Conservation (phyloP, 2,113 vertebrate genomes). For the Tylochromis polylepis region DNA sequence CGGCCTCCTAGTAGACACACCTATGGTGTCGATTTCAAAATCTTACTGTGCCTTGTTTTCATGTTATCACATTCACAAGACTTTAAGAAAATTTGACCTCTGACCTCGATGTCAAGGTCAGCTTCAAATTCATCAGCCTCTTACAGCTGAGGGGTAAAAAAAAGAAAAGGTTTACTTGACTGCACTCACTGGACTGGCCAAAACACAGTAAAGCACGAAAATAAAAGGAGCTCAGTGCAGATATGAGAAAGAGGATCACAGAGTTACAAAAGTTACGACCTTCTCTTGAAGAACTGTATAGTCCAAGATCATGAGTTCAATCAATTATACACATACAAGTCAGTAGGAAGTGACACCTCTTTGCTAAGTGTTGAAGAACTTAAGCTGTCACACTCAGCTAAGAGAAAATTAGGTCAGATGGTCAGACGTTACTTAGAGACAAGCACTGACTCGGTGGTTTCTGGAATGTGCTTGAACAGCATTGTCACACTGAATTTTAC, state of each 20-base stretch:
- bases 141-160: not conserved
- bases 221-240: not conserved
- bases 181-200: not conserved
- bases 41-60: not conserved
- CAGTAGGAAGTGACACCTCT: not conserved
- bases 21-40: not conserved
- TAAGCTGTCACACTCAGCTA: not conserved
- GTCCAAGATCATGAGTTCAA: not conserved
- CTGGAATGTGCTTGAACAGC: not conserved
- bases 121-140: not conserved
- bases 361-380: not conserved
- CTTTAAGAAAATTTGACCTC: not conserved
- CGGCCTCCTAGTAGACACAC: not conserved
- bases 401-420: not conserved
- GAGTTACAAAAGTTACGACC: not conserved
- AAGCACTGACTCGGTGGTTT: not conserved
- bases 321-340: not conserved
- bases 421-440: not conserved
- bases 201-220: not conserved
- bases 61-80: not conserved
- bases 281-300: not conserved
- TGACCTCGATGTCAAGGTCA: not conserved
- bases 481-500: not conserved
- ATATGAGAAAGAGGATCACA: not conserved
- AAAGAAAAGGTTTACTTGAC: not conserved